A percentile compares a stretch with the other conserved stretches of the same genome.
phyloP scores from a whole-genome alignment of 2,113 vertebrate species.

The Lycaon pictus region DNA sequence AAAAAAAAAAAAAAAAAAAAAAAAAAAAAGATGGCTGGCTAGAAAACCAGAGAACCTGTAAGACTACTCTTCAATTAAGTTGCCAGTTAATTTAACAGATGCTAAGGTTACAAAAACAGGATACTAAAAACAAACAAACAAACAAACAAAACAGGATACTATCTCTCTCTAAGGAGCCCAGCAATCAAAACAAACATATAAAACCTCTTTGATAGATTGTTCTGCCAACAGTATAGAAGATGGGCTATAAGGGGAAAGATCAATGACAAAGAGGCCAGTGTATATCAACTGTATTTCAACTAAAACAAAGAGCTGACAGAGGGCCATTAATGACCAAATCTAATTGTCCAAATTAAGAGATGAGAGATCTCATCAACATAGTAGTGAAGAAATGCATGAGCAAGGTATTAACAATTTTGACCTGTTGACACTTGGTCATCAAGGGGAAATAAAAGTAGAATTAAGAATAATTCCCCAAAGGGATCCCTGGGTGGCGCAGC shows the following conservation, averaged over 20 bases:
- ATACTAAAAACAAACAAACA: neutral
- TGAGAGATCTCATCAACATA: neutral
- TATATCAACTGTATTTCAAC: neutral
- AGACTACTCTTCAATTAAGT: neutral
- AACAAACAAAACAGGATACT: neutral
- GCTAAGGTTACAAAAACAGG: neutral
- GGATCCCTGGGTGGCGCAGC: no score
- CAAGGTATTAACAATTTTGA: neutral
- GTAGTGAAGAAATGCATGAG: neutral
- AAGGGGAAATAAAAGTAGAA: neutral
- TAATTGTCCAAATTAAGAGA: neutral
- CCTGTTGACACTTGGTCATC: neutral
- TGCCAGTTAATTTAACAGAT: neutral
- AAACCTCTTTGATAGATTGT: neutral
- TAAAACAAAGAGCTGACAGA: neutral
- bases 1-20: no score
- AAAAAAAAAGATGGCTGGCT: neutral
- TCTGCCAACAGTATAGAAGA: neutral
- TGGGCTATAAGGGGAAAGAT: neutral
- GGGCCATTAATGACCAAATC: neutral
- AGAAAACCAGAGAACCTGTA: neutral
- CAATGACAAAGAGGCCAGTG: neutral
- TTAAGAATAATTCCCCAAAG: neutral
- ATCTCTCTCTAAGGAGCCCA: neutral
- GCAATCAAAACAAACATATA: neutral